Percentiles rank a stretch among this genome's conserved stretches.
These are phyloP conservation scores for Ormyrus thymus DNA, from an alignment of 2,888 invertebrate genomes.

Conservation along the genomic window DNA sequence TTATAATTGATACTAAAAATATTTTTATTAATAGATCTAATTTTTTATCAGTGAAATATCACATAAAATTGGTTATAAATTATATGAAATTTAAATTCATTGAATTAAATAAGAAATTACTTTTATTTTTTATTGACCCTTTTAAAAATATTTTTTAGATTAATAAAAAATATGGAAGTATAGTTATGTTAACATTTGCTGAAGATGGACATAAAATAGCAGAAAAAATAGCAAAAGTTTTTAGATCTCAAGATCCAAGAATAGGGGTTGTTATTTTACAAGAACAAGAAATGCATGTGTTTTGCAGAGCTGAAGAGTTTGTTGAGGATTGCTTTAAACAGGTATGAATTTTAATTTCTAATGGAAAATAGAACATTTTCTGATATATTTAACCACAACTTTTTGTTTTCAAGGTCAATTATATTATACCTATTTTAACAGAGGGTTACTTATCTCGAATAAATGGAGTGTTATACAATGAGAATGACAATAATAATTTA, in stretches of 20 bases:
- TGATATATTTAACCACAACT: conserved; percentile 14
- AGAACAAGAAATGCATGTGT: conserved; percentile 76
- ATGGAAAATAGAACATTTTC: conserved; percentile 9
- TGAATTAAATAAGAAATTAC: too few relatives aligned
- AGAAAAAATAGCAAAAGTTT: conserved; percentile 76
- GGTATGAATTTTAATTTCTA: conserved; percentile 67
- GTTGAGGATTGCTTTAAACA: conserved; percentile 79
- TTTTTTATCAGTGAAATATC: too few relatives aligned
- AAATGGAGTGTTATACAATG: conserved; percentile 68
- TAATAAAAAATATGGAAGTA: conserved; percentile 59
- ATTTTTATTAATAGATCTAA: background rate
- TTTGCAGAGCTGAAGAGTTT: conserved; percentile 77
- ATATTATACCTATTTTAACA: conserved; percentile 78
- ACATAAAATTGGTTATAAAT: too few relatives aligned
- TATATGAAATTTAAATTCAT: background rate
- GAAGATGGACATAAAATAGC: conserved; percentile 77
- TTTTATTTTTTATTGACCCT: too few relatives aligned
- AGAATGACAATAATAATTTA: conserved; percentile 55
- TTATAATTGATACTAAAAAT: background rate
- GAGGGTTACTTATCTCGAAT: conserved; percentile 76
- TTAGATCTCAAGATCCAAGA: conserved; percentile 71
- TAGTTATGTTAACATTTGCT: conserved; percentile 77
- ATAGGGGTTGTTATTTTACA: conserved; percentile 74
- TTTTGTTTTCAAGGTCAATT: conserved; percentile 75
- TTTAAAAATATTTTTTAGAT: conserved; percentile 47